phyloP scores from a whole-genome alignment of 2,797 vertebrate genomes.

The Enteromius treurensis region DNA sequence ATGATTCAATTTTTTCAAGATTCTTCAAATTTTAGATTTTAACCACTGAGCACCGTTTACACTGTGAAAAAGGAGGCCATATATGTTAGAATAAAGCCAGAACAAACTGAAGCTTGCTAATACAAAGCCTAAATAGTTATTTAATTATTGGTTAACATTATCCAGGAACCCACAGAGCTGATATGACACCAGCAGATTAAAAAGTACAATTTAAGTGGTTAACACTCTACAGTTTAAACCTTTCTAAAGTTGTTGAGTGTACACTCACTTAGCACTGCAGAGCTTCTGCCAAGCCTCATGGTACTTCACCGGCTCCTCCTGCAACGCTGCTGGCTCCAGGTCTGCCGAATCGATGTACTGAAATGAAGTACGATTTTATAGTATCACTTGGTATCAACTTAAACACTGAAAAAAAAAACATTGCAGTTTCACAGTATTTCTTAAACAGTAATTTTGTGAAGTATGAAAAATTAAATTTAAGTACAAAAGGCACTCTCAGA shows the following conservation, averaged over 20 bases:
- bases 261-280: slow-evolving; percentile 89
- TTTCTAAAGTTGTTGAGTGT: not conserved
- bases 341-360: slow-evolving; percentile 95
- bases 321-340: slow-evolving; percentile 82
- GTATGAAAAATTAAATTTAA: not conserved
- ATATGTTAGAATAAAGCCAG: not conserved
- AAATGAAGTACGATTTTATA: slow-evolving; percentile 45
- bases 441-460: not conserved
- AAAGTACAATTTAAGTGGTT: not conserved
- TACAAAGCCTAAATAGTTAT: not conserved
- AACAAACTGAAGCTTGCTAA: not conserved
- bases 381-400: not conserved
- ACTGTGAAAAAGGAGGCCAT: not conserved
- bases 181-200: not conserved
- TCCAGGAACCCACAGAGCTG: not conserved
- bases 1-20: not conserved
- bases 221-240: too few species aligned
- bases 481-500: not conserved
- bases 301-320: slow-evolving; percentile 91
- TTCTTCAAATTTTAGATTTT: not conserved
- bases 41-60: not conserved
- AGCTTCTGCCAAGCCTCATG: slow-evolving; percentile 97
- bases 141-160: not conserved
- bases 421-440: not conserved
- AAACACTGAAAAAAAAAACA: slow-evolving; percentile 1